phyloP scores from a whole-genome alignment of 1,140 invertebrate species.

The Planococcus citri region DNA sequence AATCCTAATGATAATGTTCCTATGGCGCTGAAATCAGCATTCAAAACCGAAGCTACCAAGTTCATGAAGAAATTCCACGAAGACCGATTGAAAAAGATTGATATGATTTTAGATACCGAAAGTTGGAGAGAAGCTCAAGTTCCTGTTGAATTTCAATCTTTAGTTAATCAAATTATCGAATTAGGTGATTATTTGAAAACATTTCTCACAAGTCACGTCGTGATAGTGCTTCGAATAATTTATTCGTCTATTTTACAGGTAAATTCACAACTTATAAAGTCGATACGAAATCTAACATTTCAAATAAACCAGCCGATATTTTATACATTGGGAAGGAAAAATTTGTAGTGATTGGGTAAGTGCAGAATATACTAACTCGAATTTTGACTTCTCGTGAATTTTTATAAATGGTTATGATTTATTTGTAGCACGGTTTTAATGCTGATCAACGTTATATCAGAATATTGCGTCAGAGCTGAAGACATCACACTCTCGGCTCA shows the following conservation, averaged over 20 bases:
- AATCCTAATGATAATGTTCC: constrained; percentile 25
- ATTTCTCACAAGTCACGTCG: not conserved
- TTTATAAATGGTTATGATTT: not conserved
- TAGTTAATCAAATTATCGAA: constrained; percentile 59
- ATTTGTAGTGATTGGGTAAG: constrained; percentile 66
- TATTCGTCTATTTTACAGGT: constrained; percentile 15
- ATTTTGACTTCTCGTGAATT: not conserved
- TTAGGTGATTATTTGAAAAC: too few relatives aligned
- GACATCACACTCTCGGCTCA: constrained; percentile 38
- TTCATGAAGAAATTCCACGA: constrained; percentile 86
- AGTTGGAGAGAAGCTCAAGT: constrained; percentile 90
- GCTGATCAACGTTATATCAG: constrained; percentile 45
- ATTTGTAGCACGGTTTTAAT: constrained; percentile 43
- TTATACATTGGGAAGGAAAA: constrained; percentile 66
- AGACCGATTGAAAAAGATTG: constrained; percentile 73
- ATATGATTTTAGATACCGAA: constrained; percentile 74
- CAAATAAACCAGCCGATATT: constrained; percentile 35
- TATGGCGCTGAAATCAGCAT: constrained; percentile 54
- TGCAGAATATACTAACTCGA: too few relatives aligned
- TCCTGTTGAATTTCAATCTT: constrained; percentile 31
- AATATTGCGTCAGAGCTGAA: constrained; percentile 46
- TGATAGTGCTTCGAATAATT: not conserved
- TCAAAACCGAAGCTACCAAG: constrained; percentile 74
- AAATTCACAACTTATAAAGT: constrained; percentile 22
- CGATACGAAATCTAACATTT: not conserved